These are phyloP conservation scores for Pocillopora damicornis DNA, from an alignment of 64 coral and sea anemone genomes.

Conservation along the genomic window DNA sequence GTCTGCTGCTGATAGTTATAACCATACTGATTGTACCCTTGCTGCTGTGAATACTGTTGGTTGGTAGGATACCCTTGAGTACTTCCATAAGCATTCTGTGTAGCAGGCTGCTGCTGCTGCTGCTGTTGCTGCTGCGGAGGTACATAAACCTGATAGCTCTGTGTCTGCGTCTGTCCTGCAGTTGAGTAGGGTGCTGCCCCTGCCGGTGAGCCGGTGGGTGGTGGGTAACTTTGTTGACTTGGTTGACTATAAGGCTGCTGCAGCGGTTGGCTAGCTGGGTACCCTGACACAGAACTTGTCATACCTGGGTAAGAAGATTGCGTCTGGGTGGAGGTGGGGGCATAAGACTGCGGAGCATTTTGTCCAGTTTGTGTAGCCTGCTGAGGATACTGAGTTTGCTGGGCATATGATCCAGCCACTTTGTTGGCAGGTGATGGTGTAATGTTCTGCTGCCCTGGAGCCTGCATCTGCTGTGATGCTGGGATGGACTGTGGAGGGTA, in stretches of 20 bases:
- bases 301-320: conserved; percentile 47
- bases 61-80: conserved; percentile 29
- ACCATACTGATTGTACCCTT: conserved; percentile 36
- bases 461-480: conserved; percentile 9
- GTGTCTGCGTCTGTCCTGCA: conserved; percentile 24
- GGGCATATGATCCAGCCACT: conserved; percentile 20
- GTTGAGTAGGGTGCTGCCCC: conserved; percentile 30
- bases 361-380: conserved; percentile 15
- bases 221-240: conserved; percentile 18
- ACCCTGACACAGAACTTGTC: conserved; percentile 9
- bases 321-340: conserved; percentile 24
- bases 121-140: conserved; percentile 44
- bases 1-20: conserved; percentile 24
- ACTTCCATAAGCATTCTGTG: conserved; percentile 39
- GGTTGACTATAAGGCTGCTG: conserved; percentile 6
- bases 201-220: not conserved
- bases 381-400: conserved; percentile 61
- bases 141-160: conserved; percentile 37
- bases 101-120: conserved; percentile 26
- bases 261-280: conserved; percentile 5
- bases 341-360: conserved; percentile 45
- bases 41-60: conserved; percentile 59
- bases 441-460: conserved; percentile 19
- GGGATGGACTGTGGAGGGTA: conserved; percentile 10
- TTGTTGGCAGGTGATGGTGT: conserved; percentile 38